Percentiles rank a stretch among this genome's conserved stretches.
phyloP scores from a whole-genome alignment of 2,797 vertebrate species.

The Manis javanica region DNA sequence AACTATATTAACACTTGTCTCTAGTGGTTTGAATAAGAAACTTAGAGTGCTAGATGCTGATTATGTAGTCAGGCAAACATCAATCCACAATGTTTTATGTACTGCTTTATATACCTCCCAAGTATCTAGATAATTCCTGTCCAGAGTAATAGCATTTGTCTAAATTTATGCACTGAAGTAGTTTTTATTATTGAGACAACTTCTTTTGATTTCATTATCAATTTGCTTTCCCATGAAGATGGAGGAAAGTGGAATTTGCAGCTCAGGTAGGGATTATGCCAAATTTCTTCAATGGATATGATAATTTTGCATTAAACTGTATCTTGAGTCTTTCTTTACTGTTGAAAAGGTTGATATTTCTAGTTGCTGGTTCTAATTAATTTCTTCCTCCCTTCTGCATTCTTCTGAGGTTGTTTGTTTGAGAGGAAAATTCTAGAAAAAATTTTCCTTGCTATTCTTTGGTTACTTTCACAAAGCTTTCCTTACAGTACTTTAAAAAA shows the following conservation, averaged over 20 bases:
- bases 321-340: not conserved
- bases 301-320: not conserved
- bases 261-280: not conserved
- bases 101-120: not conserved
- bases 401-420: slow-evolving; percentile 34
- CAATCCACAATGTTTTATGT: not conserved
- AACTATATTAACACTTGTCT: not conserved
- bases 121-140: not conserved
- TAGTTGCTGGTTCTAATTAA: slow-evolving; percentile 52
- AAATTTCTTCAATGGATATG: not conserved
- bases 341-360: slow-evolving; percentile 31
- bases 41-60: not conserved
- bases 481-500: not conserved
- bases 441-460: not conserved
- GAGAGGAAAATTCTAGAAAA: slow-evolving; percentile 40
- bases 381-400: not conserved
- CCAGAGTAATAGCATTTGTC: not conserved
- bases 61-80: not conserved
- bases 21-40: not conserved
- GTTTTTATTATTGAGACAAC: slow-evolving; percentile 20
- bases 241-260: slow-evolving; percentile 8
- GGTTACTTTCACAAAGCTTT: slow-evolving; percentile 39
- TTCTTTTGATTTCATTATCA: slow-evolving; percentile 17
- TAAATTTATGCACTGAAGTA: slow-evolving; percentile 4
- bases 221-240: not conserved